A percentile compares a stretch with the other conserved stretches of the same genome.
Evolutionary conservation across 2,888 invertebrate species (phyloP).

Genomic region (Epinotia brunnichana): DNA sequence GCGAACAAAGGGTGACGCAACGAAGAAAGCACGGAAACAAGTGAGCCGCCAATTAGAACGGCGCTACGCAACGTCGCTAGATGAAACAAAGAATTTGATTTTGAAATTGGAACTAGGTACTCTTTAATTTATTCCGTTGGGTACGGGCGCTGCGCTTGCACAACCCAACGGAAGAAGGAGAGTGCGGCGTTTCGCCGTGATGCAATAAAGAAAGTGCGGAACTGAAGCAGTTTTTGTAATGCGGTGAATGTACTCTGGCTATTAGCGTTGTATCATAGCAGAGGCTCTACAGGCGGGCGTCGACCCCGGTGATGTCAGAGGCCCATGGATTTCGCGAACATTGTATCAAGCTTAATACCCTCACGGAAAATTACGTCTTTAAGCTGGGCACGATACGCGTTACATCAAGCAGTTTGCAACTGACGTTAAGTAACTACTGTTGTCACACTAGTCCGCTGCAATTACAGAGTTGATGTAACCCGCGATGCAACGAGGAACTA

Average conservation of each 20-base stretch:
- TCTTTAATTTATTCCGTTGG: constrained; percentile 60
- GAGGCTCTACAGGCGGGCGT: constrained; percentile 65
- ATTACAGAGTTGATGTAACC: constrained; percentile 71
- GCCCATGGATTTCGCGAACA: constrained; percentile 58
- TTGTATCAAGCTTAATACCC: constrained; percentile 59
- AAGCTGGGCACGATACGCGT: constrained; percentile 59
- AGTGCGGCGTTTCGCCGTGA: constrained; percentile 78
- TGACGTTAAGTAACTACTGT: constrained; percentile 74
- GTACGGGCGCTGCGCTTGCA: constrained; percentile 66
- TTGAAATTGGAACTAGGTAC: constrained; percentile 60
- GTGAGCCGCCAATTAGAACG: constrained; percentile 54
- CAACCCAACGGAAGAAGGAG: constrained; percentile 80
- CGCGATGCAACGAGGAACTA: constrained; percentile 41
- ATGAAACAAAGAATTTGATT: constrained; percentile 60
- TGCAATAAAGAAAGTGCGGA: constrained; percentile 84
- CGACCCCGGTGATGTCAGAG: constrained; percentile 72
- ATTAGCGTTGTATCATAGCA: constrained; percentile 77
- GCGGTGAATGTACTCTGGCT: constrained; percentile 80
- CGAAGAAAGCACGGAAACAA: constrained; percentile 71
- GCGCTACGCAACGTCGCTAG: constrained; percentile 52
- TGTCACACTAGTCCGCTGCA: constrained; percentile 77
- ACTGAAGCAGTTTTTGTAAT: constrained; percentile 81
- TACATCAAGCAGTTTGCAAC: constrained; percentile 72
- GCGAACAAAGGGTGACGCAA: constrained; percentile 68
- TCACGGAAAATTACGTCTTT: constrained; percentile 64